A percentile compares a stretch with the other conserved stretches of the same genome.
These are phyloP conservation scores for Pyrocoelia pectoralis DNA, from an alignment of 2,888 invertebrate genomes.

Conservation along the genomic window DNA sequence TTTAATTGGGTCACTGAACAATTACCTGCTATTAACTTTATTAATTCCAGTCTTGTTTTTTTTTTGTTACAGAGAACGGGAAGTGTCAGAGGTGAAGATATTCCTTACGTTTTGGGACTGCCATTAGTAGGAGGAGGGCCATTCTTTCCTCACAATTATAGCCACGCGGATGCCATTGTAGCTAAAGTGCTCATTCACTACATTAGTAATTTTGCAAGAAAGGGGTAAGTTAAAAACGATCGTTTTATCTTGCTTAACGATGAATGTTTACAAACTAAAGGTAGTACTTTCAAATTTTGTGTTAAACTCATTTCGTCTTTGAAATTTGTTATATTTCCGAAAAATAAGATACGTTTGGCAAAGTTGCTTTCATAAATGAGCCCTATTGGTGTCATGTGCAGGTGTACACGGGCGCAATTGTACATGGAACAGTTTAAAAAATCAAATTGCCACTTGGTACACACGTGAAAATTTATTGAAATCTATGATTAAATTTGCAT, in stretches of 20 bases:
- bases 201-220: slow-evolving; percentile 86
- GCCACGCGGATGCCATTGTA: slow-evolving; percentile 77
- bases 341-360: too few species aligned
- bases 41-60: slow-evolving; percentile 18
- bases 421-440: too few species aligned
- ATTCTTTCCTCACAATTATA: slow-evolving; percentile 80
- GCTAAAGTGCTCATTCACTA: slow-evolving; percentile 83
- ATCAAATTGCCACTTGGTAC: too few species aligned
- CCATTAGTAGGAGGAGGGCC: slow-evolving; percentile 74
- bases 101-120: slow-evolving; percentile 84
- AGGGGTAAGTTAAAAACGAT: slow-evolving; percentile 87
- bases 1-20: slow-evolving; percentile 20
- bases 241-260: neutral
- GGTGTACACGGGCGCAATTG: too few species aligned
- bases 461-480: too few species aligned
- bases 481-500: too few species aligned
- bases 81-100: slow-evolving; percentile 86
- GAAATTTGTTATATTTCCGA: too few species aligned
- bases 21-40: slow-evolving; percentile 19
- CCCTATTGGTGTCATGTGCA: too few species aligned
- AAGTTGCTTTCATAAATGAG: too few species aligned
- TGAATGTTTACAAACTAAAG: neutral
- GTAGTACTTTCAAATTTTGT: too few species aligned
- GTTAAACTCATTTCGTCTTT: too few species aligned
- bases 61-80: slow-evolving; percentile 70